Base-by-base conservation (phyloP, 2,888 invertebrate genomes). In the Meganola albula region DNA sequence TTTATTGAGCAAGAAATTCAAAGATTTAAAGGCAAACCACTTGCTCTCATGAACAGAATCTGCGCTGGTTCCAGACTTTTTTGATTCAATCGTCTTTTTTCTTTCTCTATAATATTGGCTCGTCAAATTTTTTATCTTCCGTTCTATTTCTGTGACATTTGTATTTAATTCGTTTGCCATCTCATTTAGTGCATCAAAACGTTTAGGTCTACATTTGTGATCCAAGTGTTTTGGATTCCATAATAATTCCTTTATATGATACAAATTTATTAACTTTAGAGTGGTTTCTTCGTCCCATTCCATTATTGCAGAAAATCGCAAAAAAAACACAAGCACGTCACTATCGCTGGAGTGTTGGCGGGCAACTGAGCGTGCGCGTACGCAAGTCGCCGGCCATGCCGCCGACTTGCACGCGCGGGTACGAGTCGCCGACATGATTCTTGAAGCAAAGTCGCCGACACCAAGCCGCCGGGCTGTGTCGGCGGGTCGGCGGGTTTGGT, bases 81-180 rank as follows among this genome's bases (percentile, higher is more conserved):
- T 34, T 28, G 27, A 34, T 20, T 28, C 24, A 28, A 20, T 20
- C 24, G 12, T 13, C 20, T 34, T 34, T 34, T 28, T 34, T 28
- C 20, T 34, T 24, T 34, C 33, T 27, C 33, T 23, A 20, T 33
- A 27, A 33, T 33, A 33, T 18, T 33, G 33, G 20, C 33, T 33
- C 18, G 34, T 34, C 24, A 34, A 28, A 28, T 34, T 34, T 34
- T 34, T 34, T 24, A 34, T 34, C 24, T 34, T 34, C 20, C 34
- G 12, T 28, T 34, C 34, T 27, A 34, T 24, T 34, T 34, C 27
- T 20, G 34, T 22, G 11, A 32, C 26, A 32, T 26, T 23, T 23
- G 32, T 32, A 32, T 22, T 23, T 16, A 32, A 32, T 27, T 33
- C 24, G 24, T 24, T 33, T 24, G 33, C 33, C 16, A 33, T 33